Conservation (phyloP, 1,140 invertebrate genomes). For the Aphelenchoides fujianensis region DNA sequence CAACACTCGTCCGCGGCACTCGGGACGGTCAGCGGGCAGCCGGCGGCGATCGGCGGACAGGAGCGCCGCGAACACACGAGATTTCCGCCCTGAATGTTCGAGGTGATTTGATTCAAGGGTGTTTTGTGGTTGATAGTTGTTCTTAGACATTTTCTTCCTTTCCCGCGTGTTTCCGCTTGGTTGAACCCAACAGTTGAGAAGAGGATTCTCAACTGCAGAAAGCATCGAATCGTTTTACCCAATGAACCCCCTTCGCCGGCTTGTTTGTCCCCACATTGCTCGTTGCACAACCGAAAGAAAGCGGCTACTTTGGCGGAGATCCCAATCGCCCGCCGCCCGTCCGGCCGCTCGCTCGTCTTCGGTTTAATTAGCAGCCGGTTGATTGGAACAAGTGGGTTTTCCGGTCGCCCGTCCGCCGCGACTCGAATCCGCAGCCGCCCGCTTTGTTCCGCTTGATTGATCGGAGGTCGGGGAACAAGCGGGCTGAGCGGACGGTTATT, state of each 20-base stretch:
- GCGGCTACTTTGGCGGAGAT: not conserved
- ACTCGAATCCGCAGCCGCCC: not conserved
- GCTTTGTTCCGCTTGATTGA: constrained; percentile 1
- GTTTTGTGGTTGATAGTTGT: not conserved
- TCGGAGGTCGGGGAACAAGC: not conserved
- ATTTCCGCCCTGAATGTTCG: constrained; percentile 8
- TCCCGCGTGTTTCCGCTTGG: not conserved
- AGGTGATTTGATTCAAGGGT: not conserved
- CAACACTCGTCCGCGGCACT: constrained; percentile 9
- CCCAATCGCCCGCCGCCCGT: not conserved
- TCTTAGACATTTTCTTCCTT: not conserved
- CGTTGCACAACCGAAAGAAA: not conserved
- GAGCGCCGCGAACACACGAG: constrained; percentile 9
- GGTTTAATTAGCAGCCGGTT: not conserved
- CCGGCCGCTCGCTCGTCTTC: not conserved
- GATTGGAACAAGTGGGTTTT: not conserved
- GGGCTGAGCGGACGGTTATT: not conserved
- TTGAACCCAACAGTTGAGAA: too few species aligned
- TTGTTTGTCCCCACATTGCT: too few species aligned
- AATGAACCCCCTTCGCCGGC: too few species aligned
- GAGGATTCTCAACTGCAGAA: not conserved
- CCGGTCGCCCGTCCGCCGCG: too few species aligned
- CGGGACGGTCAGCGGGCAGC: not conserved
- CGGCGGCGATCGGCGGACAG: constrained; percentile 1
- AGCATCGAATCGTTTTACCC: not conserved